These are phyloP conservation scores for Drosophila micromelanica DNA, from an alignment of 1,140 invertebrate genomes.

Conservation along the genomic window DNA sequence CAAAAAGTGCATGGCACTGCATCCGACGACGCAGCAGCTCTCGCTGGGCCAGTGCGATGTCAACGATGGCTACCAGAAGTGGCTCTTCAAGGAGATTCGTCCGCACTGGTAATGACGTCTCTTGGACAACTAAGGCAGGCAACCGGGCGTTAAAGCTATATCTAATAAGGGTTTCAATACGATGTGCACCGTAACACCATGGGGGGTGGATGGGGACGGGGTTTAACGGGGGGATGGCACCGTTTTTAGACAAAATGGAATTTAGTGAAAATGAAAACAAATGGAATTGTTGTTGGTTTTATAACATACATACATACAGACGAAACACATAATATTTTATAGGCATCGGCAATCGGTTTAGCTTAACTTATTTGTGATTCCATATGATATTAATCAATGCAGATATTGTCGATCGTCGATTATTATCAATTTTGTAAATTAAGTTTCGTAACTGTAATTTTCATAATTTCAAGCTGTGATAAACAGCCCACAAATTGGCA, in stretches of 20 bases:
- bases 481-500: conserved; percentile 10
- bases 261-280: conserved; percentile 72
- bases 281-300: conserved; percentile 75
- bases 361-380: conserved; percentile 24
- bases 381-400: conserved; percentile 8
- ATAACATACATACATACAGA: conserved; percentile 37
- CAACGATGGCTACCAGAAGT: conserved; percentile 94
- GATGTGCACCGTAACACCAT: conserved; percentile 51
- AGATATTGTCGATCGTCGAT: background rate
- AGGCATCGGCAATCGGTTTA: conserved; percentile 23
- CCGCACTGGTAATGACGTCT: conserved; percentile 61
- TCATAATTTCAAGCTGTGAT: conserved; percentile 18
- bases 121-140: background rate
- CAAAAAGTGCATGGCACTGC: conserved; percentile 93
- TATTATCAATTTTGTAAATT: conserved; percentile 14
- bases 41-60: conserved; percentile 92
- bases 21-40: conserved; percentile 92
- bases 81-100: conserved; percentile 92
- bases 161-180: conserved; percentile 29
- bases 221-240: conserved; percentile 17
- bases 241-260: conserved; percentile 77
- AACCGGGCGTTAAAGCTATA: conserved; percentile 26
- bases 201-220: conserved; percentile 3
- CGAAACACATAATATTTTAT: conserved; percentile 1
- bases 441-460: conserved; percentile 10